These are phyloP conservation scores for Notothenia coriiceps DNA, from an alignment of 2,113 vertebrate species.

Conservation along the genomic window DNA sequence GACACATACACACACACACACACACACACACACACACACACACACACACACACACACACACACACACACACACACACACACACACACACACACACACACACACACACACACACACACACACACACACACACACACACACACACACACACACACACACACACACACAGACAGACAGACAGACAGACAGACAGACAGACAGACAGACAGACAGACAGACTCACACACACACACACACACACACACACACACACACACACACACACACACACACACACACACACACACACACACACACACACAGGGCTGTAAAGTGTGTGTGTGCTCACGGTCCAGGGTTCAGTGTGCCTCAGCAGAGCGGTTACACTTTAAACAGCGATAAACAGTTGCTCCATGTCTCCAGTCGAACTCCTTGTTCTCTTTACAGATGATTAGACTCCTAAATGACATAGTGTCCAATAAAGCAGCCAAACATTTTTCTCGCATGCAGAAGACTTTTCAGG, in stretches of 20 bases:
- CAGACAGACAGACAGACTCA: slow-evolving; percentile 2
- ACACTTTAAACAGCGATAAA: slow-evolving; percentile 70
- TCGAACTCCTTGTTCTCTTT: slow-evolving; percentile 2
- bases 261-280: background rate
- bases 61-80: slow-evolving; percentile 16
- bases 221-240: background rate
- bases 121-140: slow-evolving; percentile 3
- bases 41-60: background rate
- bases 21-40: too few relatives aligned
- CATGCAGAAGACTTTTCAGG: background rate
- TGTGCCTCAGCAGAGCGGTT: slow-evolving; percentile 53
- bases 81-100: slow-evolving; percentile 25
- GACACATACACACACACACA: too few relatives aligned
- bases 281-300: slow-evolving; percentile 12
- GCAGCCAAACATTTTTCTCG: background rate
- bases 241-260: background rate
- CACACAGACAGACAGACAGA: background rate
- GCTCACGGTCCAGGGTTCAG: slow-evolving; percentile 69
- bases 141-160: too few relatives aligned
- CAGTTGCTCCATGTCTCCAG: slow-evolving; percentile 3
- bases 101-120: background rate
- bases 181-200: background rate
- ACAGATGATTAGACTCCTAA: slow-evolving; percentile 7
- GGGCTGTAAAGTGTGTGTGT: slow-evolving; percentile 18
- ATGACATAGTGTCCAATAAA: slow-evolving; percentile 14